Evolutionary conservation across 2,797 vertebrate genomes (phyloP).

Genomic region (Tauraco hartlaubi): DNA sequence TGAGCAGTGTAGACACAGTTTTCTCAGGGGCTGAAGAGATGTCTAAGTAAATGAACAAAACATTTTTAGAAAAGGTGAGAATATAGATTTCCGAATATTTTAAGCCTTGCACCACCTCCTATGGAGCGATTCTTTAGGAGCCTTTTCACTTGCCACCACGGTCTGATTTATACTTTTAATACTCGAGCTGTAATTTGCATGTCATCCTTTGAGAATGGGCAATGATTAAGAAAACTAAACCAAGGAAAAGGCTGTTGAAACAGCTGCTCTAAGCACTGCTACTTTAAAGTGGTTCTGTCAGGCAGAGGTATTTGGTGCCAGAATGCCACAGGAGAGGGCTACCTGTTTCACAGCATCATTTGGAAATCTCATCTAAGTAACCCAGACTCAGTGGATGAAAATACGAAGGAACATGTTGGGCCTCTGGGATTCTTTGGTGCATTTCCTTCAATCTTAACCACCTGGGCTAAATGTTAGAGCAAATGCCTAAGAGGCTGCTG

Average conservation of each 20-base stretch:
- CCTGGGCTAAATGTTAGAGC: neutral
- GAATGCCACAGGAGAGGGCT: neutral
- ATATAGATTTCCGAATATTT: constrained; percentile 16
- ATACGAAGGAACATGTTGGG: neutral
- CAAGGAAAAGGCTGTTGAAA: neutral
- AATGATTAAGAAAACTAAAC: constrained; percentile 16
- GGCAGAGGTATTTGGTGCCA: neutral
- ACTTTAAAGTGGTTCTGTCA: neutral
- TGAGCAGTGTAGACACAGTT: neutral
- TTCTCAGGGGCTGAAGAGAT: neutral
- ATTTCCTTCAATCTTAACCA: neutral
- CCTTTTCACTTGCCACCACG: neutral
- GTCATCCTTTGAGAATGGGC: constrained; percentile 33
- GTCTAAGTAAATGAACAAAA: constrained; percentile 10
- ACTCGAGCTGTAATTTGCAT: constrained; percentile 56
- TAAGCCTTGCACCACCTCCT: constrained; percentile 1
- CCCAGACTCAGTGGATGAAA: neutral
- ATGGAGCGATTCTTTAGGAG: neutral
- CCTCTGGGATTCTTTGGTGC: neutral
- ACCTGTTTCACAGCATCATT: neutral
- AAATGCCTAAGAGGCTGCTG: neutral
- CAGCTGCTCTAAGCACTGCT: neutral
- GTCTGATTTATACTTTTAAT: constrained; percentile 56
- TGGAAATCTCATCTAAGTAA: neutral
- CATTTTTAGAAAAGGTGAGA: neutral